Evolutionary conservation across 1,140 invertebrate species (phyloP).

Genomic region (Dreissena rostriformis): DNA sequence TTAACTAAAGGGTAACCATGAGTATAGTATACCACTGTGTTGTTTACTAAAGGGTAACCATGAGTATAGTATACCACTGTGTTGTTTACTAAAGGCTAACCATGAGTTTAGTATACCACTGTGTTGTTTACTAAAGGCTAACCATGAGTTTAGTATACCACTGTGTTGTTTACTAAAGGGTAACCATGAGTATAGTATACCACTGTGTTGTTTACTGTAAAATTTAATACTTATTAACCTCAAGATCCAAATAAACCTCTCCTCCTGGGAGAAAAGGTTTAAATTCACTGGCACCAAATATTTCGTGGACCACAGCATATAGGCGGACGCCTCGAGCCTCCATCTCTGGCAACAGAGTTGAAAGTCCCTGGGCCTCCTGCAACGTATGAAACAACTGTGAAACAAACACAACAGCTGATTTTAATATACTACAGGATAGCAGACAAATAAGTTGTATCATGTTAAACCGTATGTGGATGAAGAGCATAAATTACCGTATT

Average conservation of each 20-base stretch:
- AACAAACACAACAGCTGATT: background rate
- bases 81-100: background rate
- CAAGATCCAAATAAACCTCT: slow-evolving; percentile 78
- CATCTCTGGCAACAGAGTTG: slow-evolving; percentile 75
- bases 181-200: background rate
- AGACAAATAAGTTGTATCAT: background rate
- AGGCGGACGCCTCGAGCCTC: slow-evolving; percentile 76
- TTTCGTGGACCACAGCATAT: slow-evolving; percentile 81
- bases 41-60: background rate
- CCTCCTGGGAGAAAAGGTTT: slow-evolving; percentile 76
- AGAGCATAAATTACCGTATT: too few relatives aligned
- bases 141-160: background rate
- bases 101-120: background rate
- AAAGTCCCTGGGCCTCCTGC: slow-evolving; percentile 78
- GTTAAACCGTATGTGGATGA: background rate
- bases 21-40: background rate
- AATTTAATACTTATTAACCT: slow-evolving; percentile 65
- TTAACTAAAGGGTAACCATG: background rate
- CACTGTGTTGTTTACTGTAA: background rate
- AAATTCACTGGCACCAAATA: slow-evolving; percentile 79
- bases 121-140: background rate
- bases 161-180: background rate
- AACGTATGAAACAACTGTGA: background rate
- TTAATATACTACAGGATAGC: background rate
- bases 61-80: background rate